Evolutionary conservation across 2,888 invertebrate genomes (phyloP).

Genomic region (Heliconius charithonia): DNA sequence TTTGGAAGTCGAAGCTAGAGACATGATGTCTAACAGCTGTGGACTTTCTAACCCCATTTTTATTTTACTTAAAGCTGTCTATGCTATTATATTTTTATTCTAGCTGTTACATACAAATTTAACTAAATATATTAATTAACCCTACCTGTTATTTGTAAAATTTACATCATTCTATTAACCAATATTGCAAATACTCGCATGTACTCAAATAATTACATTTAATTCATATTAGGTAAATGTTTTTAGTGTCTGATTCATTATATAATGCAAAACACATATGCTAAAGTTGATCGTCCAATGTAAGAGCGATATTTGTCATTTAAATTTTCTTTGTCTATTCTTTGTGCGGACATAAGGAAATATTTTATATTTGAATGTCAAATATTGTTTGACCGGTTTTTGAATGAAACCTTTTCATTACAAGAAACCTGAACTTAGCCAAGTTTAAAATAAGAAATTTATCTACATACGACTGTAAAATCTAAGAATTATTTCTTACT

Average conservation of each 20-base stretch:
- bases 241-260: constrained; percentile 21
- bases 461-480: background rate
- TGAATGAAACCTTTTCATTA: background rate
- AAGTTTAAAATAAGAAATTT: background rate
- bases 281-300: constrained; percentile 22
- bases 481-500: background rate
- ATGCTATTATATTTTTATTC: constrained; percentile 24
- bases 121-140: background rate
- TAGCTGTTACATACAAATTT: background rate
- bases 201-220: constrained; percentile 26
- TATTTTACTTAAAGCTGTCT: constrained; percentile 17
- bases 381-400: too few relatives aligned
- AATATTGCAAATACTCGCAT: constrained; percentile 14
- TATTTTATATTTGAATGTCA: too few relatives aligned
- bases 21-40: constrained; percentile 50
- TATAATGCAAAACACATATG: constrained; percentile 12
- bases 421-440: background rate
- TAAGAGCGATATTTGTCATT: background rate
- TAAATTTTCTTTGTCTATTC: too few relatives aligned
- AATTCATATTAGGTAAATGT: constrained; percentile 29
- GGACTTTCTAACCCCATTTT: constrained; percentile 2
- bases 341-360: too few relatives aligned
- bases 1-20: constrained; percentile 58
- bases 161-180: constrained; percentile 24
- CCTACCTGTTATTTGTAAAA: constrained; percentile 1